phyloP scores from a whole-genome alignment of 2,888 invertebrate species.

The Flexamia atlantica region DNA sequence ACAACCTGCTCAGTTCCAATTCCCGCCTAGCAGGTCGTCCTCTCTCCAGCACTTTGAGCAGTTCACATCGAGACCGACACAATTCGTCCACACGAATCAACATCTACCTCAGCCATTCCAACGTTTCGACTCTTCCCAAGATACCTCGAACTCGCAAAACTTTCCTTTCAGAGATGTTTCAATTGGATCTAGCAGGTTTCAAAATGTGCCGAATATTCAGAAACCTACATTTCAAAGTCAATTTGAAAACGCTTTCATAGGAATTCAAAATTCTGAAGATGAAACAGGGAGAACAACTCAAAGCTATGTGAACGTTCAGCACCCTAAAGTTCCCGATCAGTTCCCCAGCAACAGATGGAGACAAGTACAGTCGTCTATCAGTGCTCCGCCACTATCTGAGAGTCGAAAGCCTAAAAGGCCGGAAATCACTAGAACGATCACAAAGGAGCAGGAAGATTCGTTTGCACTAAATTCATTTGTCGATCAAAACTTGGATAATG shows the following conservation, averaged over 20 bases:
- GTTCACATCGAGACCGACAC: slow-evolving; percentile 60
- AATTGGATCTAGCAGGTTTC: slow-evolving; percentile 59
- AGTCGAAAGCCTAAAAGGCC: slow-evolving; percentile 56
- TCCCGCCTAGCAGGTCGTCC: slow-evolving; percentile 55
- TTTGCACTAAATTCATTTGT: slow-evolving; percentile 58
- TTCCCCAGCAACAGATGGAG: slow-evolving; percentile 68
- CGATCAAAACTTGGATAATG: slow-evolving; percentile 61
- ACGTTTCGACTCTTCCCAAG: slow-evolving; percentile 63
- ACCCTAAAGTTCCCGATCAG: slow-evolving; percentile 67
- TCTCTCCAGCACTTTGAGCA: slow-evolving; percentile 57
- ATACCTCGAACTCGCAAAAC: slow-evolving; percentile 48
- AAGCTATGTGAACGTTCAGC: slow-evolving; percentile 70
- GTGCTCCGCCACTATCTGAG: slow-evolving; percentile 42
- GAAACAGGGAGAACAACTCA: slow-evolving; percentile 64
- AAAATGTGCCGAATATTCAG: slow-evolving; percentile 58
- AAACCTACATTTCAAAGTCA: slow-evolving; percentile 62
- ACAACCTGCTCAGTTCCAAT: slow-evolving; percentile 61
- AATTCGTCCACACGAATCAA: slow-evolving; percentile 68
- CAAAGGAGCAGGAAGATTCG: slow-evolving; percentile 48
- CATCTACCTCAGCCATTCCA: slow-evolving; percentile 69
- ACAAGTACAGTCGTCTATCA: slow-evolving; percentile 49
- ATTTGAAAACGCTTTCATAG: slow-evolving; percentile 60
- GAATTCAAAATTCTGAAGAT: slow-evolving; percentile 63
- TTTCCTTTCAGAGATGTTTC: slow-evolving; percentile 59
- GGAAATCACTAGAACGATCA: slow-evolving; percentile 12